Percentiles rank a stretch among this genome's conserved stretches.
Conservation (phyloP, 2,888 invertebrate genomes). For the Idaea dimidiata region DNA sequence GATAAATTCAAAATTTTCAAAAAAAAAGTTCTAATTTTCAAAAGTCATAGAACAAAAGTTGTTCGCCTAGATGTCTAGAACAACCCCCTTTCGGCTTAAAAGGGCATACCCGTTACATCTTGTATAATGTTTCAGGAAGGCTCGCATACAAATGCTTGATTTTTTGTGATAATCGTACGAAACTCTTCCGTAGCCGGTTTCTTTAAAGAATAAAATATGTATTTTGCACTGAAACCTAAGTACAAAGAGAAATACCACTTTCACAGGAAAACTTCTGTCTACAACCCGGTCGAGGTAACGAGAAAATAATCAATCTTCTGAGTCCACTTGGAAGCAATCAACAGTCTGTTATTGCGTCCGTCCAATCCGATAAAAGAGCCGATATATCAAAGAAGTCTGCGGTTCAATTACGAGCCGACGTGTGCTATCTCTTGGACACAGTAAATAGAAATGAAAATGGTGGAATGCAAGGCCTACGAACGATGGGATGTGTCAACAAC, state of each 20-base stretch:
- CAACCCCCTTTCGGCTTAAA: no score
- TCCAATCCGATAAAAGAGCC: constrained; percentile 77
- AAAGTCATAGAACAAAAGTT: no score
- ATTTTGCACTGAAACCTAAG: not conserved
- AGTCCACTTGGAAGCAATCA: constrained; percentile 80
- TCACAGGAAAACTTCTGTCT: constrained; percentile 53
- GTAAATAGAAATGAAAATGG: constrained; percentile 69
- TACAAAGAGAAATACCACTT: constrained; percentile 6
- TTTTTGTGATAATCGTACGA: no score
- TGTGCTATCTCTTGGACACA: constrained; percentile 70
- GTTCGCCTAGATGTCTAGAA: no score
- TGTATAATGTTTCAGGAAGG: no score
- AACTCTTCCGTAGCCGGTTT: no score
- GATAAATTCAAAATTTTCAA: no score
- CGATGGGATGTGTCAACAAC: constrained; percentile 51
- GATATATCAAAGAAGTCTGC: constrained; percentile 80
- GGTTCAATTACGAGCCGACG: constrained; percentile 73
- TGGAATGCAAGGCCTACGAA: constrained; percentile 47
- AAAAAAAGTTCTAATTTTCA: no score
- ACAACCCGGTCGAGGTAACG: constrained; percentile 53
- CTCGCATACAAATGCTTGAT: no score
- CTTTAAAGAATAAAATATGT: not conserved
- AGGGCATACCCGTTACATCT: no score
- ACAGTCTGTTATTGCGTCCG: constrained; percentile 77
- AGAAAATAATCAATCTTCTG: constrained; percentile 79